A percentile compares a stretch with the other conserved stretches of the same genome.
Evolutionary conservation across 2,797 vertebrate species (phyloP).

Genomic region (Onychomys torridus): DNA sequence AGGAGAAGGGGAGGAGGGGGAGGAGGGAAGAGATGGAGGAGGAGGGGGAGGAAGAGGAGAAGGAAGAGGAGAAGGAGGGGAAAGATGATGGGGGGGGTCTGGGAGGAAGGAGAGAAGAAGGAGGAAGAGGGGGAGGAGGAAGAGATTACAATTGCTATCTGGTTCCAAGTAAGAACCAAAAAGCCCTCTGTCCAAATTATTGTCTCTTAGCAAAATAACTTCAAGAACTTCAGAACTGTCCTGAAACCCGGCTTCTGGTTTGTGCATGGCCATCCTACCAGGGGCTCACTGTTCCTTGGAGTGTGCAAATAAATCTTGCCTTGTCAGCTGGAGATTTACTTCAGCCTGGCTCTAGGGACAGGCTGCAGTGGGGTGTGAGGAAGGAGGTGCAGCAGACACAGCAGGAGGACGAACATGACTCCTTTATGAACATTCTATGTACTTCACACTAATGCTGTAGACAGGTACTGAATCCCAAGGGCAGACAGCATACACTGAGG

Average conservation of each 20-base stretch:
- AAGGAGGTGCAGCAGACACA: neutral
- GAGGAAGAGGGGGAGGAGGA: neutral
- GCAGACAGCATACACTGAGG: neutral
- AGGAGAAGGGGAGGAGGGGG: neutral
- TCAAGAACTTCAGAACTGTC: neutral
- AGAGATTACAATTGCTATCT: neutral
- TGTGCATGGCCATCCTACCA: neutral
- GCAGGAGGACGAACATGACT: neutral
- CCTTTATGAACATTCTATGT: neutral
- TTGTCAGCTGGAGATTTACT: neutral
- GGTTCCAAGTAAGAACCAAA: neutral
- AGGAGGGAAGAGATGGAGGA: neutral
- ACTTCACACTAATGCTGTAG: neutral
- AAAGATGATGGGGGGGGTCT: neutral
- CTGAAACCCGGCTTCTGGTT: neutral
- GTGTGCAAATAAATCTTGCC: neutral
- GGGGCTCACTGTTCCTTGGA: neutral
- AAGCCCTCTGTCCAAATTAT: conserved; percentile 44
- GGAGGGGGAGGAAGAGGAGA: neutral
- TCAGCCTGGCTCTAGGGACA: neutral
- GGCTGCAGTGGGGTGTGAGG: neutral
- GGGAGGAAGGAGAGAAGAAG: neutral
- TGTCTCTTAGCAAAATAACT: neutral
- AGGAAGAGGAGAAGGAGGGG: neutral
- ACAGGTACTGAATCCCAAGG: neutral